Conservation (phyloP, 1,140 invertebrate genomes). For the Coptotermes formosanus region DNA sequence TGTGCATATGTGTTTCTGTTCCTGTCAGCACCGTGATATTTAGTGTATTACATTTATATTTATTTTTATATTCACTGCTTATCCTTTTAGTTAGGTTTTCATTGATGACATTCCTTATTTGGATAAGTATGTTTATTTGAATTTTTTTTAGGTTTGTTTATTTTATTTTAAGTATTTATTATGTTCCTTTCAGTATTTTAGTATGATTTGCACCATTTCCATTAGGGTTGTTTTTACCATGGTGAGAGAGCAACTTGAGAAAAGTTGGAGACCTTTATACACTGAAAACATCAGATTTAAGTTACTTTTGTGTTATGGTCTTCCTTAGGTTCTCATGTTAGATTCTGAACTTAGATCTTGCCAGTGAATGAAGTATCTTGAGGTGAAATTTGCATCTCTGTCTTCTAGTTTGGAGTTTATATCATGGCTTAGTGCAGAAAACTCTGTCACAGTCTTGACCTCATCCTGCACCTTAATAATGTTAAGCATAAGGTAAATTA, state of each 20-base stretch:
- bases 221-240: not conserved
- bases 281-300: not conserved
- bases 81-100: not conserved
- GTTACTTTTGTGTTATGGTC: not conserved
- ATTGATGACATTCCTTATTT: not conserved
- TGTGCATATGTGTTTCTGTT: not conserved
- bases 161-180: not conserved
- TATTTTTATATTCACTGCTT: not conserved
- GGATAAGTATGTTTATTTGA: not conserved
- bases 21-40: not conserved
- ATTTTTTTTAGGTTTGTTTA: not conserved
- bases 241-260: not conserved
- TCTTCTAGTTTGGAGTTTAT: not conserved
- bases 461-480: not conserved
- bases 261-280: not conserved
- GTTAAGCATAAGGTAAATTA: not conserved
- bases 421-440: not conserved
- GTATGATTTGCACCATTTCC: not conserved
- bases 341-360: not conserved
- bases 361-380: not conserved
- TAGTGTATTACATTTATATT: not conserved
- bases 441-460: not conserved
- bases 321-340: not conserved
- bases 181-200: conserved; percentile 2
- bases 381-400: not conserved